Evolutionary conservation across 2,888 invertebrate species (phyloP), one percentile per base, ranked within the genome.

Genomic region (Drosophila sordidula): DNA sequence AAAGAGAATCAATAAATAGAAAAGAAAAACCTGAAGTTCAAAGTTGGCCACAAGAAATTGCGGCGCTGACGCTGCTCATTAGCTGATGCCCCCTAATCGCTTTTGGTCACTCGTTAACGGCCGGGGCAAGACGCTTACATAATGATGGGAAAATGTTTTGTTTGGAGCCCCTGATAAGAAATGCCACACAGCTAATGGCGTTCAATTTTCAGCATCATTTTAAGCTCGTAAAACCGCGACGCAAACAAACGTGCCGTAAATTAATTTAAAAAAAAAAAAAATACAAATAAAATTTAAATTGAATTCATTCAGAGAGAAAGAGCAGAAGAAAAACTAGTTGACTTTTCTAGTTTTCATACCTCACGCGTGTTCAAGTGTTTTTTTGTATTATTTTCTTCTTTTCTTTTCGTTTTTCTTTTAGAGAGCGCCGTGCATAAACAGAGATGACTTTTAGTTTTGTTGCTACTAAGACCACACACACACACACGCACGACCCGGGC

Each of bases 91-190:
- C 57, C 41, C 55, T 50, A 63, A 42, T 39, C 55, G 32, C 8
- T 54, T 52, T 38, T 55, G 77, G 73, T 52, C 66, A 57, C 59
- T 83, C 62, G 63, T 80, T 83, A 79, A 39, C 61, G 58, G 39
- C 4, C 32, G 32, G 34, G 49, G 12, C 25, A 32, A 14, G 39
- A 41, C 42, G 52, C 52, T 86, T 75, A 64, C 77, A 83, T 83
- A 88, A 83, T 89, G 87, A 88, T 83, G 89, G 89, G 83, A 83
- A 83, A 80, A 71, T 68, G 62, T 67, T 58, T 58, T 66, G 16
- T 32, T 29, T 22, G 18, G n/a, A 16, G 8, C 25, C 41, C 8
- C 25, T 62, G 84, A 80, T 87, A 83, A 77, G 58, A 72, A 75
- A 14, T 18, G 69, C 25, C 34, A 61, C 70, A 50, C 36, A 57